Evolutionary conservation across 2,797 vertebrate genomes (phyloP), one percentile per base, ranked within the genome.

Genomic region (Sternotherus odoratus): DNA sequence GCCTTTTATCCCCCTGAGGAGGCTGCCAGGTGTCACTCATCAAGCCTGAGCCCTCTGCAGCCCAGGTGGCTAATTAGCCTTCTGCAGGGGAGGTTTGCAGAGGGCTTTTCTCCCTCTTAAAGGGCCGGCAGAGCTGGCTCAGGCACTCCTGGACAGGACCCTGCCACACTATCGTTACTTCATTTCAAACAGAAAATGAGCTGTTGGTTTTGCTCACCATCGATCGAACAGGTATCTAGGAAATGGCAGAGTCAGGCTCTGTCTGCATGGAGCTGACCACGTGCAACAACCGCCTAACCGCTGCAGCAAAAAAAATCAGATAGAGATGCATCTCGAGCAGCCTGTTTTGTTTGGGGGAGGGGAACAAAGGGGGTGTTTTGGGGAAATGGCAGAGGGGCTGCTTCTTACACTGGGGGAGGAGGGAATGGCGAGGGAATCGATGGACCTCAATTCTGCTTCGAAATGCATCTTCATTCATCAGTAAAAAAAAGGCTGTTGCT

Each of bases 181-280:
- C 24, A 24, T 43, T 43, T 21, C 43, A 33, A 78, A 81, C 8
- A 23, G 48, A 51, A 72, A 50, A 60, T 12, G 72, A 56, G 11
- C 12, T 10, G 57, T 69, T n/a, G 83, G 66, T 51, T 84, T 84
- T 77, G 33, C 39, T 46, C 28, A 53, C 66, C 54, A 16, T 75
- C 28, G 17, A 48, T 72, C 56, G 30, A 75, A 75, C 26, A 28
- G 72, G 72, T 48, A 75, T 48, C 72, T 75, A 75, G 48, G 95
- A 93, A 91, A 92, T 5, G 1, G 88, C 79, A 13, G 77, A 48
- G 92, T 85, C 4, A 80, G 91, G 13, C 53, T 21, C 2, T 0
- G 78, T 97, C 93, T 95, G 95, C 96, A 96, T 97, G 95, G 89
- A 91, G 74, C 86, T n/a, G 9, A 43, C 50, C 50, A 23, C 28